A percentile compares a stretch with the other conserved stretches of the same genome.
Conservation (phyloP, 2,888 invertebrate species). For the Drosophila macrothrix region DNA sequence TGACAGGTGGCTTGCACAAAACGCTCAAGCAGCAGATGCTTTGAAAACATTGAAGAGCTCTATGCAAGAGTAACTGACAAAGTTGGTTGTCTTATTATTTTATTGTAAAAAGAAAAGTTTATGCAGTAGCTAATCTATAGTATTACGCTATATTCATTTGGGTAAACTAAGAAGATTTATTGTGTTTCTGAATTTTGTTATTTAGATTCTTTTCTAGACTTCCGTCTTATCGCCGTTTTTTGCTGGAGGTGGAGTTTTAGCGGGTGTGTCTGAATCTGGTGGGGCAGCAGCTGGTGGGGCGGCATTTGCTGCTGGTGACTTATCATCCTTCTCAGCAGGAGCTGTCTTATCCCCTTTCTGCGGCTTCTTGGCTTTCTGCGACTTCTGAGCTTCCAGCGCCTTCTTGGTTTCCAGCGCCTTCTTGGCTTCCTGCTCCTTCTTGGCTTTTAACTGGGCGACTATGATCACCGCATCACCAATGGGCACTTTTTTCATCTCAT, state of each 20-base stretch:
- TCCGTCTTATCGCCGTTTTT: neutral
- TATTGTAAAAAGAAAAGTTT: neutral
- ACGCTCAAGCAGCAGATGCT: neutral
- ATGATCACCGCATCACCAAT: conserved; percentile 49
- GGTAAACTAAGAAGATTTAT: neutral
- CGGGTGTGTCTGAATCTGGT: neutral
- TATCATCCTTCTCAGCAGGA: neutral
- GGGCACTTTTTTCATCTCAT: conserved; percentile 55
- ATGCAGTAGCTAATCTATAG: neutral
- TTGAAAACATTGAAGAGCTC: no score
- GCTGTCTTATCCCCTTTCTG: neutral
- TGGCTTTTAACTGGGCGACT: conserved; percentile 14
- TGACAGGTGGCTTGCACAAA: neutral
- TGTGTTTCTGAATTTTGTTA: neutral
- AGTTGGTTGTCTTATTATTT: neutral
- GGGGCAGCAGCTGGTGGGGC: neutral
- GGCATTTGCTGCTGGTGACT: neutral
- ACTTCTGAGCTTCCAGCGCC: neutral
- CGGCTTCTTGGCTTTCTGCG: neutral
- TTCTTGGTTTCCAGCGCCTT: neutral
- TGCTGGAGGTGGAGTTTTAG: neutral
- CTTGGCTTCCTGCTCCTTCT: conserved; percentile 20
- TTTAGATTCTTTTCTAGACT: neutral
- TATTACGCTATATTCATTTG: neutral
- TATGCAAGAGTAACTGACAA: neutral